A percentile compares a stretch with the other conserved stretches of the same genome.
phyloP scores from a whole-genome alignment of 2,797 vertebrate genomes.

The Pseudotriccus pelzelni region DNA sequence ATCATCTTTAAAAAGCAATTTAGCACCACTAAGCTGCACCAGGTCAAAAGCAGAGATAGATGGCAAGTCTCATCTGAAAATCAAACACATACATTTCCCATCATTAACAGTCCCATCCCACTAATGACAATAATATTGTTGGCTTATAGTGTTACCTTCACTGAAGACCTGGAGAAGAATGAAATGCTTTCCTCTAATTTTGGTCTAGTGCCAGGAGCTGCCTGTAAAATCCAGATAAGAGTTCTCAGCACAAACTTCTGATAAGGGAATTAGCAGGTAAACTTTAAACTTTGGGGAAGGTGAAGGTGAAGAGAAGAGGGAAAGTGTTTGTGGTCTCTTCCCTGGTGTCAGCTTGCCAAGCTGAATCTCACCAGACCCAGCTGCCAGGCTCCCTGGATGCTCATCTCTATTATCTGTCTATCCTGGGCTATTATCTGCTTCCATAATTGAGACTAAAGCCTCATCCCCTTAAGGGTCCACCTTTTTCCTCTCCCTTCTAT shows the following conservation, averaged over 20 bases:
- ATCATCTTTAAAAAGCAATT: conserved; percentile 52
- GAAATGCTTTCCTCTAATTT: background rate
- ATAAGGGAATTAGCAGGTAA: conserved; percentile 62
- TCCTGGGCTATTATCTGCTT: background rate
- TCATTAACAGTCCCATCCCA: conserved; percentile 63
- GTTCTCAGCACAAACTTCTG: conserved; percentile 47
- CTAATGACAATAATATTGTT: conserved; percentile 40
- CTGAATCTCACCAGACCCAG: background rate
- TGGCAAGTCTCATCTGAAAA: conserved; percentile 43
- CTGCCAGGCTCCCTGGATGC: background rate
- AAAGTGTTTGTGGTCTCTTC: background rate
- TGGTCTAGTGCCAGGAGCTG: conserved; percentile 58
- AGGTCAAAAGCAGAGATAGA: conserved; percentile 36
- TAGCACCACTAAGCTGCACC: conserved; percentile 36
- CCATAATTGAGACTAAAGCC: background rate
- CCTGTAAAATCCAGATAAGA: conserved; percentile 72
- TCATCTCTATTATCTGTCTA: background rate
- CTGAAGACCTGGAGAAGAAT: conserved; percentile 35
- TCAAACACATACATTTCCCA: conserved; percentile 3
- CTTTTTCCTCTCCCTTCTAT: background rate
- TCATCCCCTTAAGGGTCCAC: background rate
- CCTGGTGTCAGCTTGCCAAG: background rate
- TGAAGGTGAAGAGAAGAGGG: background rate
- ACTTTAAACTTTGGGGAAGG: conserved; percentile 26
- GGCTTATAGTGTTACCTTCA: conserved; percentile 5